Evolutionary conservation across 2,888 invertebrate species (phyloP).

Genomic region (Chloromyia formosa): DNA sequence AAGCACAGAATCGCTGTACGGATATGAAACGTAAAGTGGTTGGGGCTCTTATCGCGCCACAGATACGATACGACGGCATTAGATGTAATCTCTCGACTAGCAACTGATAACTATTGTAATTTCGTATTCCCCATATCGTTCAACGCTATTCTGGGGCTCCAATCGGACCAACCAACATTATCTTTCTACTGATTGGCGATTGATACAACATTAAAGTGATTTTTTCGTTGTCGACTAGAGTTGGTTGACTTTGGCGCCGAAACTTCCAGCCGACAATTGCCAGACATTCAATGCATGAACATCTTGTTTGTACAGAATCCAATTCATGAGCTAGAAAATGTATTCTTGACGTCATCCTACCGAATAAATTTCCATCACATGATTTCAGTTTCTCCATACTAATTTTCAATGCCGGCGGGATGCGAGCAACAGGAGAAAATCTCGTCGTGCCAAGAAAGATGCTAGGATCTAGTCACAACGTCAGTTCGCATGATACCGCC

Average conservation of each 20-base stretch:
- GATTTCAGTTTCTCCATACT: too few relatives aligned
- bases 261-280: neutral
- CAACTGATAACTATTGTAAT: slow-evolving; percentile 17
- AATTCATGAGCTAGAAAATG: neutral
- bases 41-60: too few relatives aligned
- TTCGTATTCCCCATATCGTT: neutral
- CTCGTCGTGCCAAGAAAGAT: neutral
- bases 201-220: neutral
- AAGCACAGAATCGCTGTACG: too few relatives aligned
- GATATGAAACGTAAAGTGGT: too few relatives aligned
- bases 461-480: neutral
- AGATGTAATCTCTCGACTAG: neutral
- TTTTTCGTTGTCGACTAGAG: too few relatives aligned
- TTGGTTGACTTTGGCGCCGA: neutral
- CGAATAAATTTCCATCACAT: slow-evolving; percentile 21
- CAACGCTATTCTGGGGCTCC: neutral
- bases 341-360: neutral
- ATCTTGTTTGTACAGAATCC: neutral
- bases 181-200: neutral
- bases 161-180: neutral
- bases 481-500: neutral
- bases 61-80: neutral
- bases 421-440: slow-evolving; percentile 1
- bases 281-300: neutral
- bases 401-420: neutral